Conservation (phyloP, 2,888 invertebrate genomes). For the Nasonia oneida region DNA sequence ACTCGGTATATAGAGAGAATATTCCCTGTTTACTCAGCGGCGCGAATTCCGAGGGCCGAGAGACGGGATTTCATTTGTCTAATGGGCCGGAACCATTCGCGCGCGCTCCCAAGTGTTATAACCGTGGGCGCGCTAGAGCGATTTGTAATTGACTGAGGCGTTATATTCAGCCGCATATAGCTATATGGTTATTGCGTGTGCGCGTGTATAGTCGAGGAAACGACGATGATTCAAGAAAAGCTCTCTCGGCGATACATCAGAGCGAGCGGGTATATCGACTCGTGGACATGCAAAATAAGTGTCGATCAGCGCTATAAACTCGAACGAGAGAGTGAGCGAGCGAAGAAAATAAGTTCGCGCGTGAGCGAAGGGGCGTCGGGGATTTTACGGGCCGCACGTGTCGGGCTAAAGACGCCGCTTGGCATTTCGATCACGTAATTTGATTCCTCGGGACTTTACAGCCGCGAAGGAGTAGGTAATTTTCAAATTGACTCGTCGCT, state of each 20-base stretch:
- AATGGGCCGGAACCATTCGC: slow-evolving; percentile 53
- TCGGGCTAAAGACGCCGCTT: slow-evolving; percentile 58
- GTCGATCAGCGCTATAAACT: slow-evolving; percentile 44
- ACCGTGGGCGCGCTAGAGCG: slow-evolving; percentile 1
- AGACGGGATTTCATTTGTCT: slow-evolving; percentile 54
- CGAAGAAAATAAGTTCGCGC: slow-evolving; percentile 1
- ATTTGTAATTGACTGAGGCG: slow-evolving; percentile 50
- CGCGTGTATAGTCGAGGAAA: not conserved
- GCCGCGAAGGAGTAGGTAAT: slow-evolving; percentile 34
- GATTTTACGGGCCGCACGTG: slow-evolving; percentile 51
- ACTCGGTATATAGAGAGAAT: not conserved
- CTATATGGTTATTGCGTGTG: not conserved
- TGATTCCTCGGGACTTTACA: slow-evolving; percentile 54
- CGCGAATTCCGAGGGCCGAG: slow-evolving; percentile 37
- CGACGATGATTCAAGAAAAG: not conserved
- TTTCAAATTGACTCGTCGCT: slow-evolving; percentile 54
- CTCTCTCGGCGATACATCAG: not conserved
- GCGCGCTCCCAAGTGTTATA: not conserved
- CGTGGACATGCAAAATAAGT: slow-evolving; percentile 28
- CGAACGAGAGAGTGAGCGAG: not conserved
- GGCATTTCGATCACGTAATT: slow-evolving; percentile 63
- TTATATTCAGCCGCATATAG: not conserved
- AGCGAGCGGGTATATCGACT: not conserved
- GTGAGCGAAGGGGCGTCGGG: slow-evolving; percentile 17
- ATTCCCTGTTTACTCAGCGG: slow-evolving; percentile 12